These are phyloP conservation scores for Zaprionus nigranus DNA, from an alignment of 1,140 invertebrate genomes.

Conservation along the genomic window DNA sequence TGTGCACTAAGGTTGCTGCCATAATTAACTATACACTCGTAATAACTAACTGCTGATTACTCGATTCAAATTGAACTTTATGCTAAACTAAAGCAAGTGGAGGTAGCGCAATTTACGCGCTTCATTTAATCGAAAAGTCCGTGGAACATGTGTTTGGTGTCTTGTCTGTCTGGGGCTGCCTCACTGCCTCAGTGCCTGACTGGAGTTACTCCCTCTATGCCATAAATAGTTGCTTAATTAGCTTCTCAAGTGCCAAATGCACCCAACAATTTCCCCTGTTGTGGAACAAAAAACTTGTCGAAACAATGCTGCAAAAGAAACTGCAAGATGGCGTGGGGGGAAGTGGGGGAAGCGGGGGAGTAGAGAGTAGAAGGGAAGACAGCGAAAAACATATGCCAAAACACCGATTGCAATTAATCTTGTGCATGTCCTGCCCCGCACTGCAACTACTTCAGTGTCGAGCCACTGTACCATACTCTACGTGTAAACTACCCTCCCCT, in stretches of 20 bases:
- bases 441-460: constrained; percentile 1
- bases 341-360: too few relatives aligned
- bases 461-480: not conserved
- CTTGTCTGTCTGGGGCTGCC: constrained; percentile 5
- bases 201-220: constrained; percentile 7
- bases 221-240: constrained; percentile 80
- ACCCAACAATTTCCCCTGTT: constrained; percentile 6
- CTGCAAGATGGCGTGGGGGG: constrained; percentile 6
- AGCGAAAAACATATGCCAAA: constrained; percentile 75
- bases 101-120: constrained; percentile 18
- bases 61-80: not conserved
- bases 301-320: constrained; percentile 43
- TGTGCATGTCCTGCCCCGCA: constrained; percentile 62
- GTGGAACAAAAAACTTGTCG: constrained; percentile 37
- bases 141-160: constrained; percentile 62
- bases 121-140: constrained; percentile 31
- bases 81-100: not conserved
- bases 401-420: constrained; percentile 83
- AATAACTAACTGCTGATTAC: not conserved
- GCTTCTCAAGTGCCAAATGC: constrained; percentile 71
- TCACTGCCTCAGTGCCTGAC: not conserved
- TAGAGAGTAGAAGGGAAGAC: too few relatives aligned
- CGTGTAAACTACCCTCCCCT: not conserved
- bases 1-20: not conserved
- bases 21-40: not conserved